Evolutionary conservation across 2,113 vertebrate genomes (phyloP).

Genomic region (Rhinopomastus cyanomelas): DNA sequence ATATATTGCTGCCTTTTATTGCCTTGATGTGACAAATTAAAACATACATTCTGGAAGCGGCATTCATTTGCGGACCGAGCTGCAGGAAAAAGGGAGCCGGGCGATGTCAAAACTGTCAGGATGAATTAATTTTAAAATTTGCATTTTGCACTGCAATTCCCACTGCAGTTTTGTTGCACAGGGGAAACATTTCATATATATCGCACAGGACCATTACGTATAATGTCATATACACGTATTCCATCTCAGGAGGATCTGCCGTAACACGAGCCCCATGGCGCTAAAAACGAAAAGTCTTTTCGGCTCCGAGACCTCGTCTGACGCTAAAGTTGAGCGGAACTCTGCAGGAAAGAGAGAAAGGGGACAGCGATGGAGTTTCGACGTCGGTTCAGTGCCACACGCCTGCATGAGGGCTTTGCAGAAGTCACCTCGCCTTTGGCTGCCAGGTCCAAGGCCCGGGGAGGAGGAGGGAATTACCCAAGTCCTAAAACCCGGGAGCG

Average conservation of each 20-base stretch:
- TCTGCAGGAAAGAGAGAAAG: neutral
- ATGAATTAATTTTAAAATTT: constrained; percentile 61
- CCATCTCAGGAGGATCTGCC: neutral
- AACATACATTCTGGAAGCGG: constrained; percentile 60
- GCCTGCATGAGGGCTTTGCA: neutral
- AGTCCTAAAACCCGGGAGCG: neutral
- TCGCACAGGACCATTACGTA: neutral
- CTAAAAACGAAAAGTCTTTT: neutral
- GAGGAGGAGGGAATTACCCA: neutral
- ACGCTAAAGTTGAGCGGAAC: neutral
- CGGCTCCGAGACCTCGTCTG: neutral
- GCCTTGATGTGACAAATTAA: constrained; percentile 68
- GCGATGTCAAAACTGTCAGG: constrained; percentile 59
- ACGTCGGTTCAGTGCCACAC: neutral
- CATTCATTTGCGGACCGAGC: constrained; percentile 36
- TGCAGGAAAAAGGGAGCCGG: constrained; percentile 19
- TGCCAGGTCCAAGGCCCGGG: neutral
- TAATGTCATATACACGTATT: neutral
- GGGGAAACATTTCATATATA: neutral
- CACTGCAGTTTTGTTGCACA: neutral
- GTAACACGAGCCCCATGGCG: neutral
- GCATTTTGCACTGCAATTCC: constrained; percentile 46
- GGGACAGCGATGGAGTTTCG: neutral
- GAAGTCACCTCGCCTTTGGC: neutral
- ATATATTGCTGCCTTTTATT: constrained; percentile 59